phyloP scores from a whole-genome alignment of 53 echinoderm and acorn worm species.

The Echinometra lucunter region DNA sequence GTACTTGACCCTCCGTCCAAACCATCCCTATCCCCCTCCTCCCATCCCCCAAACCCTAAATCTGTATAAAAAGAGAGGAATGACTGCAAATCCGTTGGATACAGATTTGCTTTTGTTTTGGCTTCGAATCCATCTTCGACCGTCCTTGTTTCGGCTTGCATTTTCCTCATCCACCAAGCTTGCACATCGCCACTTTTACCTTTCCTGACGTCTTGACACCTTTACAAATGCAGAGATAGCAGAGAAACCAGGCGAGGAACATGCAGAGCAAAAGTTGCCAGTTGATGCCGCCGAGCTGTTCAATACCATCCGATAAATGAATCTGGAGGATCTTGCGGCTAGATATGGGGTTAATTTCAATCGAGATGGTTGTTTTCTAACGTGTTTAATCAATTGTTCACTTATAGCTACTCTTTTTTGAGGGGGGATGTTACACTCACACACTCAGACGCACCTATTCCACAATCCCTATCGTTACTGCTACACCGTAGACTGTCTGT shows the following conservation, averaged over 20 bases:
- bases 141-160: conserved; percentile 67
- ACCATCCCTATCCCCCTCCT: neutral
- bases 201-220: conserved; percentile 95
- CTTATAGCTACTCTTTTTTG: conserved; percentile 49
- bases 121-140: conserved; percentile 50
- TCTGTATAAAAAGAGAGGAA: conserved; percentile 6
- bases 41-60: neutral
- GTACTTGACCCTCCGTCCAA: neutral
- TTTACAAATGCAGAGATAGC: conserved; percentile 90
- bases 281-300: conserved; percentile 89
- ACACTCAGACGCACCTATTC: conserved; percentile 38
- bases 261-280: conserved; percentile 89
- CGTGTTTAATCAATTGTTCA: conserved; percentile 22
- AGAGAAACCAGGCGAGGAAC: conserved; percentile 84
- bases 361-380: conserved; percentile 69
- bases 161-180: conserved; percentile 66
- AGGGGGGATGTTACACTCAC: conserved; percentile 41
- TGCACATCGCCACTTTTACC: conserved; percentile 75
- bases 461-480: conserved; percentile 12
- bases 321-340: conserved; percentile 92
- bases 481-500: neutral
- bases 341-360: conserved; percentile 71
- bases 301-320: conserved; percentile 84
- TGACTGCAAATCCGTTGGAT: neutral
- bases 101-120: conserved; percentile 48